These are phyloP conservation scores for Carassius carassius DNA, from an alignment of 2,113 vertebrate species.

Conservation along the genomic window DNA sequence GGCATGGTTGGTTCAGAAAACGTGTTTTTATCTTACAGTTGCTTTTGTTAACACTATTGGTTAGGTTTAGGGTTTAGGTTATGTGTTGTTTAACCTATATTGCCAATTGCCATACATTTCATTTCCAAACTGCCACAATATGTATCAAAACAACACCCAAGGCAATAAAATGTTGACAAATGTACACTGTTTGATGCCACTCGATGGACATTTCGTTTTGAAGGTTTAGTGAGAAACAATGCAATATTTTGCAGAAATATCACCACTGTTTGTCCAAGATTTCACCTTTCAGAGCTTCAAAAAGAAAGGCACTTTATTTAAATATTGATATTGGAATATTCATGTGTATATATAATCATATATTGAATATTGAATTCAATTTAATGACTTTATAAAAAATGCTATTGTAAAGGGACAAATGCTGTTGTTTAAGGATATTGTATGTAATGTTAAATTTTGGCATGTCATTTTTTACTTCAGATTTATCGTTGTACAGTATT, in stretches of 20 bases:
- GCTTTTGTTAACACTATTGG: background rate
- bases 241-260: background rate
- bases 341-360: conserved; percentile 49
- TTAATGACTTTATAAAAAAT: conserved; percentile 36
- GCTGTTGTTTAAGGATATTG: conserved; percentile 56
- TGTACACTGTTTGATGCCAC: background rate
- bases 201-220: background rate
- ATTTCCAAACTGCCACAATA: background rate
- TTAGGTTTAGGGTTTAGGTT: background rate
- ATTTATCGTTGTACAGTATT: conserved; percentile 69
- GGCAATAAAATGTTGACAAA: background rate
- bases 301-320: conserved; percentile 63
- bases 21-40: background rate
- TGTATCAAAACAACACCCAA: background rate
- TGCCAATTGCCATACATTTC: background rate
- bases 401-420: conserved; percentile 58
- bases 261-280: background rate
- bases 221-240: background rate
- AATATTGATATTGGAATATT: conserved; percentile 44
- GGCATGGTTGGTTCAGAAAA: background rate
- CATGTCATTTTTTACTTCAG: conserved; percentile 59
- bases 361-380: conserved; percentile 51
- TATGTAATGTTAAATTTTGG: conserved; percentile 58
- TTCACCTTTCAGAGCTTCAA: conserved; percentile 53
- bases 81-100: background rate